These are phyloP conservation scores for Drepana falcataria DNA, from an alignment of 2,888 invertebrate genomes.

Conservation along the genomic window DNA sequence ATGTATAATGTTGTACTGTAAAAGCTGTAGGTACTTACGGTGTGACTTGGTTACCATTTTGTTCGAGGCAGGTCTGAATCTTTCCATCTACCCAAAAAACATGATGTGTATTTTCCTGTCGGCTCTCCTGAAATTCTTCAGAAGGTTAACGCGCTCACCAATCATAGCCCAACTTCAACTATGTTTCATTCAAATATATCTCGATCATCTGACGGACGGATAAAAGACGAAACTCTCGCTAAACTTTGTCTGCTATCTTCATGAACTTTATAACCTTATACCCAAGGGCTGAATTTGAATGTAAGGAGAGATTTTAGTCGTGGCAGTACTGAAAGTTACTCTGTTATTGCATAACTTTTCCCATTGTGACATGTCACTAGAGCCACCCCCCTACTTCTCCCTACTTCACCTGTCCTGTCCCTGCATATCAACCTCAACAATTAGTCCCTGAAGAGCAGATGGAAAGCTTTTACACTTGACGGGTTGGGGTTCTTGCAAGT, in stretches of 20 bases:
- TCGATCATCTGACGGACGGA: conserved; percentile 36
- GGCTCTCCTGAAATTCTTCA: too few species aligned
- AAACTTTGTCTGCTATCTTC: conserved; percentile 15
- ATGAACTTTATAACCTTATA: conserved; percentile 19
- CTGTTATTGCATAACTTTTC: conserved; percentile 62
- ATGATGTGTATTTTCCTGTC: too few species aligned
- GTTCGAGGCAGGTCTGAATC: too few species aligned
- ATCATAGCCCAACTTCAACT: conserved; percentile 7
- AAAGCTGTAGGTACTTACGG: too few species aligned
- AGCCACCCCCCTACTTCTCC: conserved; percentile 4
- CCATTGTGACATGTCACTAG: conserved; percentile 54
- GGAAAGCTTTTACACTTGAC: conserved; percentile 27
- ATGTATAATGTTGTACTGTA: too few species aligned
- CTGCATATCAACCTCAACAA: conserved; percentile 33
- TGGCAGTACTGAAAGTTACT: conserved; percentile 34
- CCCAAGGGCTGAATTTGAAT: conserved; percentile 31
- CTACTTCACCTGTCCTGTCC: conserved; percentile 6
- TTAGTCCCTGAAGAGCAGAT: conserved; percentile 36
- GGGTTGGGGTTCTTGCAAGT: background rate
- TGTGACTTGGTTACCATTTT: too few species aligned
- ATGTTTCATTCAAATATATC: conserved; percentile 49
- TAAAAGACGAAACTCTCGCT: conserved; percentile 29
- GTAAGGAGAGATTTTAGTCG: conserved; percentile 16
- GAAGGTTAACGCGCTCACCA: too few species aligned
- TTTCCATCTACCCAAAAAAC: too few species aligned